phyloP scores from a whole-genome alignment of 2,113 vertebrate species.

The Myiozetetes cayanensis region DNA sequence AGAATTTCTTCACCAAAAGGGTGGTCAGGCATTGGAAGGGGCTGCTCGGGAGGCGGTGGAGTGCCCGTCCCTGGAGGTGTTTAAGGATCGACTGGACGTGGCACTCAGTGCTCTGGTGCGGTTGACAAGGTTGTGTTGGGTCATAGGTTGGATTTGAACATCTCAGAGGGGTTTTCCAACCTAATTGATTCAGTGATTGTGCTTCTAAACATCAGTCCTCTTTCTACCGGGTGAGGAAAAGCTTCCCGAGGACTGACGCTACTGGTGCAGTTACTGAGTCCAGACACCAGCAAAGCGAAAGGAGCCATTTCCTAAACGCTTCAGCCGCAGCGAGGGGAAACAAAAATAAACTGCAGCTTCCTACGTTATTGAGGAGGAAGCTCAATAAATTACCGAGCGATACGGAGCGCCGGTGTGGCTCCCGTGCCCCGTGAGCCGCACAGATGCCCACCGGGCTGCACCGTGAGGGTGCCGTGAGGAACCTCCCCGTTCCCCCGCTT shows the following conservation, averaged over 20 bases:
- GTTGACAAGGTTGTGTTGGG: background rate
- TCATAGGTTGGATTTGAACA: background rate
- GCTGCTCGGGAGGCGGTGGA: background rate
- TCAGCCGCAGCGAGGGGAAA: background rate
- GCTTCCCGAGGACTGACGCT: background rate
- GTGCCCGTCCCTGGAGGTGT: too few species aligned
- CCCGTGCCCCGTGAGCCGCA: too few species aligned
- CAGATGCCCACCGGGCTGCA: too few species aligned
- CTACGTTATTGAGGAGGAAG: too few species aligned
- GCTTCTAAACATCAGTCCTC: background rate
- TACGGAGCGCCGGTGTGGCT: too few species aligned
- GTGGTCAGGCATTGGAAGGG: background rate
- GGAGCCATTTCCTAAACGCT: background rate
- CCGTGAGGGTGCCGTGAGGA: accelerated
- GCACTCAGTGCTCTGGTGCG: too few species aligned
- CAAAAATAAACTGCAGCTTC: accelerated
- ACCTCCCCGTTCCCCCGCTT: too few species aligned
- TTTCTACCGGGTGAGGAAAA: accelerated
- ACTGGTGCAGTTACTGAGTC: accelerated
- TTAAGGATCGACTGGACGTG: background rate
- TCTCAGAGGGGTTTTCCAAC: background rate
- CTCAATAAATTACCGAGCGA: too few species aligned
- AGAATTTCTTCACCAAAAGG: background rate
- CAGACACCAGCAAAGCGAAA: background rate
- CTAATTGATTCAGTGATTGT: background rate